Percentiles rank a stretch among this genome's conserved stretches.
phyloP scores from a whole-genome alignment of 1,140 invertebrate species.

The Bradysia coprophila region DNA sequence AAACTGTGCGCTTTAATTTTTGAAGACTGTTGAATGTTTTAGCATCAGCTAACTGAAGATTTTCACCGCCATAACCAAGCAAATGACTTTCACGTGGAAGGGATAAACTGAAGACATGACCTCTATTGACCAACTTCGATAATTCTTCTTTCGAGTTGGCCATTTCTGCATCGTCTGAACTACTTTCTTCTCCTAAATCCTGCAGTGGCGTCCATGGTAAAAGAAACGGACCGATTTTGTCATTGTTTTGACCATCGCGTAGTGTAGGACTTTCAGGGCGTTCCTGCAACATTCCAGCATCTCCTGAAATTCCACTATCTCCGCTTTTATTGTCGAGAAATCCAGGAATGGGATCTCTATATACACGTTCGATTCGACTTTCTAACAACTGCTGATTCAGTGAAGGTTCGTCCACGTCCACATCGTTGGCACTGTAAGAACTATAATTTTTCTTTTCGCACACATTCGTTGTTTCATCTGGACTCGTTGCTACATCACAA shows the following conservation, averaged over 20 bases:
- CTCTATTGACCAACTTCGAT: constrained; percentile 13
- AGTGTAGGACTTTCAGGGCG: constrained; percentile 9
- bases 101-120: constrained; percentile 52
- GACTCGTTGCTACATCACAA: no score
- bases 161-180: constrained; percentile 26
- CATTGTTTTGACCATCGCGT: constrained; percentile 1
- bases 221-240: constrained; percentile 3
- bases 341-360: constrained; percentile 7
- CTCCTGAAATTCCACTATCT: constrained; percentile 63
- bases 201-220: constrained; percentile 63
- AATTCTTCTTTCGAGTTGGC: constrained; percentile 45
- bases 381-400: constrained; percentile 24
- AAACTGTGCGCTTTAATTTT: constrained; percentile 46
- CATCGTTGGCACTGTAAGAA: background rate
- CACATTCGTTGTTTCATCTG: no score
- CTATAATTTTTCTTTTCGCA: constrained; percentile 1
- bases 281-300: constrained; percentile 21
- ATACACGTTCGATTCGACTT: constrained; percentile 22
- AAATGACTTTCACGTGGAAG: constrained; percentile 41
- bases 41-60: background rate
- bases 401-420: constrained; percentile 21
- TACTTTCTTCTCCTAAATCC: constrained; percentile 35
- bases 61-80: constrained; percentile 10
- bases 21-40: constrained; percentile 38
- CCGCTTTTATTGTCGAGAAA: constrained; percentile 42